Percentiles rank a stretch among this genome's conserved stretches.
Conservation (phyloP, 2,888 invertebrate genomes). For the Deladenus siricidicola region DNA sequence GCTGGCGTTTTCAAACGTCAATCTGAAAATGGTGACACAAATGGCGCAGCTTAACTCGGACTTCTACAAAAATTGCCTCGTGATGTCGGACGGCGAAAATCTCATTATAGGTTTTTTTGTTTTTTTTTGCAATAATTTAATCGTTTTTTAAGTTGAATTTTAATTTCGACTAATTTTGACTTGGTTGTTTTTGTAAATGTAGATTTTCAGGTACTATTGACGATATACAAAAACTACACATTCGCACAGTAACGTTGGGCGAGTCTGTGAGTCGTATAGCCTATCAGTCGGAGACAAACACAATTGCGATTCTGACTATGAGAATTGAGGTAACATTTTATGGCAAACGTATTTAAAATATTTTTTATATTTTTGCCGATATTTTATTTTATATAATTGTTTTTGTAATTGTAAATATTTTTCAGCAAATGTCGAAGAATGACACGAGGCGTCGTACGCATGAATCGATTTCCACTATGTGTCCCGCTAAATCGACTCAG, state of each 20-base stretch:
- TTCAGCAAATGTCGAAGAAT: no score
- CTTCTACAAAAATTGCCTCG: conserved; percentile 73
- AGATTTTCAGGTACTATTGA: conserved; percentile 37
- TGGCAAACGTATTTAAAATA: not conserved
- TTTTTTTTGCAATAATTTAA: not conserved
- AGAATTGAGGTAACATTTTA: conserved; percentile 64
- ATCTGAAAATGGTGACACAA: conserved; percentile 67
- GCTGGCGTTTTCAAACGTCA: conserved; percentile 56
- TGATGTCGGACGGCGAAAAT: conserved; percentile 76
- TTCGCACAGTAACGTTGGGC: conserved; percentile 78
- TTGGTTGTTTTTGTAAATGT: no score
- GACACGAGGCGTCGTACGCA: no score
- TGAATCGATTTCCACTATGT: not conserved
- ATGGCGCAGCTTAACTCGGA: conserved; percentile 95
- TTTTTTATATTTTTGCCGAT: not conserved
- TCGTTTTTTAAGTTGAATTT: not conserved
- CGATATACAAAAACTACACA: conserved; percentile 50
- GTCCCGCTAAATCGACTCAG: not conserved
- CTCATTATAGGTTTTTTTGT: conserved; percentile 65
- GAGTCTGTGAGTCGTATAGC: conserved; percentile 71
- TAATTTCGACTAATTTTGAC: no score
- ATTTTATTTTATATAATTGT: no score
- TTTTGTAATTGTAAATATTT: no score
- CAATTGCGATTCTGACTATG: conserved; percentile 85
- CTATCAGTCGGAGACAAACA: conserved; percentile 81